Evolutionary conservation across 2,888 invertebrate species (phyloP), one percentile per base, ranked within the genome.

Genomic region (Chrysolina haemoptera): DNA sequence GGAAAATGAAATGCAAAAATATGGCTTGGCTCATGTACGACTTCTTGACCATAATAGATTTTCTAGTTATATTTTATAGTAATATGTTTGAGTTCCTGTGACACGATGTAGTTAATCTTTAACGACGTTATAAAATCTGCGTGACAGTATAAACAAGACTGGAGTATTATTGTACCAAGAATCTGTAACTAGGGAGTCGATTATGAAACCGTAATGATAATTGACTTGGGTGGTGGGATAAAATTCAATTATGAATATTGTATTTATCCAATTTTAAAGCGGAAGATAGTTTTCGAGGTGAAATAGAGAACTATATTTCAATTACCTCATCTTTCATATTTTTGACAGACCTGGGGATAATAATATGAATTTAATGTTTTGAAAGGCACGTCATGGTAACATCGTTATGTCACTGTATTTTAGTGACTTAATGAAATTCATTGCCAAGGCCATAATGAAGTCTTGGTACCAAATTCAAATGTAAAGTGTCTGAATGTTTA

Each of bases 71-170:
- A 35, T 8, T 35, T 35, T 8, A 8, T 53, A 16, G 1, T 16
- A 53, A 3, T 20, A 53, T 20, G 53, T 1, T 53, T 20, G 53
- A 18, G 18, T 16, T 20, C 3, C 53, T 2, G 11, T 53, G 53
- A 53, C 53, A 53, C 18, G 53, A 53, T 53, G 20, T 53, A 20
- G 53, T 53, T 53, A 53, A 53, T 53, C 53, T 53, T 53, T 53
- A 53, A 53, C 53, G 53, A 53, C 53, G 20, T 53, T 20, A 20
- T 53, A 53, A 53, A 53, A 53, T 53, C 53, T 18, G 20, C 20
- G 16, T 14, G 53, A 8, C 16, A 18, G 10, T 53, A 20, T 53
- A 18, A 11, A 20, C 53, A 18, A 11, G 18, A 20, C 53, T 18
- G 11, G 53, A 18, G 53, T 18, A 53, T 53, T 18, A 53, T 53